Evolutionary conservation across 2,797 vertebrate species (phyloP).

Genomic region (Pseudochromis fuscus): DNA sequence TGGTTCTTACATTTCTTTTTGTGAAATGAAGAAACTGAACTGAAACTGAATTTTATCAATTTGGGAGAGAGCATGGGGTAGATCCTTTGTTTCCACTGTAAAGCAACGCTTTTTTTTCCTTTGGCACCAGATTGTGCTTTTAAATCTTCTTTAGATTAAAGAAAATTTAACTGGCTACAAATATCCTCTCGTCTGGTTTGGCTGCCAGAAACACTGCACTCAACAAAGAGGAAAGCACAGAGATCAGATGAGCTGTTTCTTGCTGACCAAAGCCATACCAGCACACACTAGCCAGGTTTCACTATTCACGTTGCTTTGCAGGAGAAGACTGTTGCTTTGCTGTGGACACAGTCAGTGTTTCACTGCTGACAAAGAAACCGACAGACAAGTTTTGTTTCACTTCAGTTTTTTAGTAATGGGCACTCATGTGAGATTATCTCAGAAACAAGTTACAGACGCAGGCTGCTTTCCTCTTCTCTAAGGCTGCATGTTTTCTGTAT

Average conservation of each 20-base stretch:
- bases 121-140: not conserved
- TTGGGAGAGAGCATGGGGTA: too few relatives aligned
- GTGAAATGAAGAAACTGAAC: too few relatives aligned
- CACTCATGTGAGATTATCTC: too few relatives aligned
- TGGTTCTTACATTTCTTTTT: too few relatives aligned
- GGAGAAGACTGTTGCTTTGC: not conserved
- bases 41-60: too few relatives aligned
- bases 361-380: not conserved
- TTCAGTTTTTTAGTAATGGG: conserved; percentile 13
- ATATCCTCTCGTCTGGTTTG: not conserved
- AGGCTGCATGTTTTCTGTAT: too few relatives aligned
- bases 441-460: not conserved
- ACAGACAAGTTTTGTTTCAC: conserved; percentile 37
- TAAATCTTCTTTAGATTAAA: not conserved
- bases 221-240: conserved; percentile 12
- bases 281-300: not conserved
- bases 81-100: too few relatives aligned
- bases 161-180: not conserved
- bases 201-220: not conserved
- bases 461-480: not conserved
- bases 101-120: too few relatives aligned
- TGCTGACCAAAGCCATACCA: conserved; percentile 12
- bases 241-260: conserved; percentile 19
- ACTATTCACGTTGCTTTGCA: not conserved
- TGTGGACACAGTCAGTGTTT: not conserved